Base-by-base conservation (phyloP, 53 echinoderm and acorn worm genomes). In the Luidia sarsii region DNA sequence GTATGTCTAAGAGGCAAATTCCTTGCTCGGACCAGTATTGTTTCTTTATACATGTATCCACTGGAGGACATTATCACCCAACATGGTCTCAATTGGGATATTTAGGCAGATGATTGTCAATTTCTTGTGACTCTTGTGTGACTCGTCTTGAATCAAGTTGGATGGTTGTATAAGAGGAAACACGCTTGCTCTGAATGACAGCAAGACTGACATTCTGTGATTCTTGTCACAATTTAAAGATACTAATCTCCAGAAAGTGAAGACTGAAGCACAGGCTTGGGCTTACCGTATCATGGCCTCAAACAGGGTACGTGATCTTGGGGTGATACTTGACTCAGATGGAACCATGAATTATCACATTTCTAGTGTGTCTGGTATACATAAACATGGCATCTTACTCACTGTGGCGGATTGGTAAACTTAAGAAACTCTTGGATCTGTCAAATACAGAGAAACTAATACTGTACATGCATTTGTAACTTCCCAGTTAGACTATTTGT, bases 321-420 rank as follows among this genome's bases (percentile, higher is more conserved):
- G 50, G 5, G 15, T 14, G 50, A 50, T 50, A 50, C 50, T 50
- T 3, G 50, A 50, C 16, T 21, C 3, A 50, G 16, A 50, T 45
- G 45, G 15, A 50, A n/a, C 18, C 50, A n/a, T n/a, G n/a, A n/a
- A n/a, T n/a, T n/a, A n/a, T 50, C 50, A 50, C 15, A 50, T 50
- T 50, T 50, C 50, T 50, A 50, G 50, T 50, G 50, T 50, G 50
- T 50, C 18, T 50, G 16, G 15, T 50, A 50, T n/a, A n/a, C n/a
- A n/a, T n/a, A n/a, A n/a, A 50, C n/a, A 21, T 16, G 10, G 51
- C 10, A 21, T 51, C 51, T 51, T 21, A 51, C 51, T 51, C 51
- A 51, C 51, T 51, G 21, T 51, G 56, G 56, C 56, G 27, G 56
- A 56, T 56, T 24, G 27, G 25, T 4, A 56, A 56, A 56, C 56